Percentiles rank a stretch among this genome's conserved stretches.
phyloP scores from a whole-genome alignment of 2,113 vertebrate species.

The Aspiorhynchus laticeps region DNA sequence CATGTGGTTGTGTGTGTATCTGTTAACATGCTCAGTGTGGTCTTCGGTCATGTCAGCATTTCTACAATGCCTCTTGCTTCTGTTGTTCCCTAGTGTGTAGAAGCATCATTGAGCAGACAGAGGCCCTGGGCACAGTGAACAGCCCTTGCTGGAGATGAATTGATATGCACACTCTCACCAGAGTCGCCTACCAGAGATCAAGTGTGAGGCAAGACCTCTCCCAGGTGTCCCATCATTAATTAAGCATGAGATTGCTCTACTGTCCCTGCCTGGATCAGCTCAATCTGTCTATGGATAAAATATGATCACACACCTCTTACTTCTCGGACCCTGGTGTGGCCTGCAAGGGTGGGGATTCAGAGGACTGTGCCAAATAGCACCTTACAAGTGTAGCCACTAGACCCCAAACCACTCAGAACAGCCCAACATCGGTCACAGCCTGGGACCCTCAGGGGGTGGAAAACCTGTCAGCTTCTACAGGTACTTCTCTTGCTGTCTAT shows the following conservation, averaged over 20 bases:
- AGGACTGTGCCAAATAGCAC: background rate
- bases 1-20: background rate
- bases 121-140: background rate
- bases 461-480: constrained; percentile 63
- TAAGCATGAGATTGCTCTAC: constrained; percentile 68
- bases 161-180: background rate
- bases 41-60: background rate
- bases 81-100: constrained; percentile 12
- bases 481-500: constrained; percentile 57
- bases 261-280: constrained; percentile 49
- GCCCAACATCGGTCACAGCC: constrained; percentile 19
- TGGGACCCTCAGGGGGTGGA: constrained; percentile 54
- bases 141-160: constrained; percentile 14
- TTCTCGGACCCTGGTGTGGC: background rate
- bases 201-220: constrained; percentile 48
- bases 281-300: constrained; percentile 17
- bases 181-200: constrained; percentile 12
- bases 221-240: constrained; percentile 68
- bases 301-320: background rate
- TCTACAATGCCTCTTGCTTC: constrained; percentile 7
- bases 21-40: background rate
- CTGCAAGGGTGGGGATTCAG: background rate
- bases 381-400: background rate
- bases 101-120: constrained; percentile 27
- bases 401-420: constrained; percentile 1